A percentile compares a stretch with the other conserved stretches of the same genome.
phyloP scores from a whole-genome alignment of 2,888 invertebrate species.

The Lampropteryx suffumata region DNA sequence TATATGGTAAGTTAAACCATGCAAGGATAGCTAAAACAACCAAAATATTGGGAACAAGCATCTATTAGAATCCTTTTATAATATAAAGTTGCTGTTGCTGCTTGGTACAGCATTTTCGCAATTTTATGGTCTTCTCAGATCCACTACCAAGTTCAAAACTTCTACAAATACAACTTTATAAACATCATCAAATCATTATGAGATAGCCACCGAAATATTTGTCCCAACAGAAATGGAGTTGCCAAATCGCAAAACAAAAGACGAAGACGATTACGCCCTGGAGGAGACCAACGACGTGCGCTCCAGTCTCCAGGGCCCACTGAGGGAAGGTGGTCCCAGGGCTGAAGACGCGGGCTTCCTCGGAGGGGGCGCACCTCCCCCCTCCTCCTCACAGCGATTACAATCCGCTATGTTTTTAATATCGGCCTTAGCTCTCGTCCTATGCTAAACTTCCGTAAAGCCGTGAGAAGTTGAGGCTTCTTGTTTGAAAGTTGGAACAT shows the following conservation, averaged over 20 bases:
- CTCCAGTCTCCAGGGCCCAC: slow-evolving; percentile 85
- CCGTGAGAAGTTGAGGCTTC: slow-evolving; percentile 54
- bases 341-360: slow-evolving; percentile 73
- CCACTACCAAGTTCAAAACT: no score
- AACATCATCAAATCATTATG: neutral
- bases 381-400: slow-evolving; percentile 44
- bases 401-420: slow-evolving; percentile 65
- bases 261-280: slow-evolving; percentile 61
- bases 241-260: slow-evolving; percentile 79
- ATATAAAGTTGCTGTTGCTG: no score
- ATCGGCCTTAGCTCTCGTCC: slow-evolving; percentile 59
- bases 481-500: slow-evolving; percentile 20
- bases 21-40: no score
- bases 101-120: no score
- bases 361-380: slow-evolving; percentile 60
- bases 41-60: no score
- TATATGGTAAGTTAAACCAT: slow-evolving; percentile 88
- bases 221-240: slow-evolving; percentile 83
- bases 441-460: slow-evolving; percentile 66
- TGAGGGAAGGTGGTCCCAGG: slow-evolving; percentile 83
- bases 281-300: slow-evolving; percentile 81
- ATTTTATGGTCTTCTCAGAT: no score
- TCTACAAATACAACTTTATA: no score
- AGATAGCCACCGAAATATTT: neutral
- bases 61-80: no score